Evolutionary conservation across 1,140 invertebrate genomes (phyloP).

Genomic region (Lordiphosa mommai): DNA sequence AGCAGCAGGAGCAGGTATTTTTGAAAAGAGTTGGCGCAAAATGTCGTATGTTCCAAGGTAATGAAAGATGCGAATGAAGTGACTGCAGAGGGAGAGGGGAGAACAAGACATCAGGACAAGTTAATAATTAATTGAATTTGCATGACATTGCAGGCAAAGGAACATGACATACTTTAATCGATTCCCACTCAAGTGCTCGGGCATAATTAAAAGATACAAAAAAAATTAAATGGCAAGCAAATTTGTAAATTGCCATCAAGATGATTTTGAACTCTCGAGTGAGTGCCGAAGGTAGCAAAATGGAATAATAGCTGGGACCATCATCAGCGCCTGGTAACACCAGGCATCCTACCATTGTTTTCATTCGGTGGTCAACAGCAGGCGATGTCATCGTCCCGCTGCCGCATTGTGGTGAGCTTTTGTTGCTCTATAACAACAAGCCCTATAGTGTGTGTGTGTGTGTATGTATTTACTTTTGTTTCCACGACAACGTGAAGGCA

Average conservation of each 20-base stretch:
- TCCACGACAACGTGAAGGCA: slow-evolving; percentile 28
- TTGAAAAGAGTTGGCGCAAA: slow-evolving; percentile 52
- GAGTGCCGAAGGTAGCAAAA: slow-evolving; percentile 1
- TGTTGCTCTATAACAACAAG: slow-evolving; percentile 5
- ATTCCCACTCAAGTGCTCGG: slow-evolving; percentile 27
- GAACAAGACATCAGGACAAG: not conserved
- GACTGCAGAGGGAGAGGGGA: slow-evolving; percentile 4
- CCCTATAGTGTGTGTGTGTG: not conserved
- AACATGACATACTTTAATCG: slow-evolving; percentile 41
- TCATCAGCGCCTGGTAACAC: slow-evolving; percentile 18
- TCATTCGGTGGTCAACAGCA: slow-evolving; percentile 34
- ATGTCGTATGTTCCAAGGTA: slow-evolving; percentile 51
- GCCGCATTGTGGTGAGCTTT: slow-evolving; percentile 14
- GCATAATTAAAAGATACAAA: slow-evolving; percentile 60
- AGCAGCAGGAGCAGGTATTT: slow-evolving; percentile 18
- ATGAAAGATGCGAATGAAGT: slow-evolving; percentile 72
- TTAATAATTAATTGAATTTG: slow-evolving; percentile 70
- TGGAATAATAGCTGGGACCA: slow-evolving; percentile 24
- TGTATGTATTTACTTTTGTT: slow-evolving; percentile 1
- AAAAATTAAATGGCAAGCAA: slow-evolving; percentile 26
- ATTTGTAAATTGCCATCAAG: slow-evolving; percentile 55
- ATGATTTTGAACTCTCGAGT: slow-evolving; percentile 51
- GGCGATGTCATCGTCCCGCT: too few species aligned
- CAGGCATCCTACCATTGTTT: slow-evolving; percentile 28
- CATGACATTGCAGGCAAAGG: slow-evolving; percentile 51